Percentiles rank a stretch among this genome's conserved stretches.
Evolutionary conservation across 2,888 invertebrate genomes (phyloP).

Genomic region (Neoscelio sp.): DNA sequence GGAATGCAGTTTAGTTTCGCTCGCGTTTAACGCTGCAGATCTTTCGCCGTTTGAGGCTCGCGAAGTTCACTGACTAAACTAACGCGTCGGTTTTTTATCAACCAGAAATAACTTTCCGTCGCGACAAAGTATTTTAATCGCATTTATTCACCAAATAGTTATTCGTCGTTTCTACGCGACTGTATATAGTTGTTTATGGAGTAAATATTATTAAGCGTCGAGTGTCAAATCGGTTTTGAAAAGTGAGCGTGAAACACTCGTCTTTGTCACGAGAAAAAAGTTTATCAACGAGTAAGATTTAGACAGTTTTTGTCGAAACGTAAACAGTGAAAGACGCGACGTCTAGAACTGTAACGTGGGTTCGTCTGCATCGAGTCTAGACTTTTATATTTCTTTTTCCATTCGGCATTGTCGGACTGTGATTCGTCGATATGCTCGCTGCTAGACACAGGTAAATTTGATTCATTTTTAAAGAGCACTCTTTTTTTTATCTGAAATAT

Average conservation of each 20-base stretch:
- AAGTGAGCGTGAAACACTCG: background rate
- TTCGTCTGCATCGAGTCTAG: constrained; percentile 20
- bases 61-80: constrained; percentile 49
- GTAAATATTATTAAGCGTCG: no score
- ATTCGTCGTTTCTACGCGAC: background rate
- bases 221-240: background rate
- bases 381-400: constrained; percentile 32
- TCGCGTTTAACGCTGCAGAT: constrained; percentile 64
- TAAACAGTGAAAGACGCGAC: constrained; percentile 44
- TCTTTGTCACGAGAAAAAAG: background rate
- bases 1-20: constrained; percentile 74
- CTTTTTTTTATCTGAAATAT: no score
- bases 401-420: constrained; percentile 35
- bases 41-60: constrained; percentile 57
- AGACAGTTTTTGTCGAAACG: constrained; percentile 22
- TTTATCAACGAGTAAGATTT: constrained; percentile 5
- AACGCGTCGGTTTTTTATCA: constrained; percentile 18
- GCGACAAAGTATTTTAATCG: background rate
- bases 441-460: constrained; percentile 77
- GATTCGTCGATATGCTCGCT: constrained; percentile 72
- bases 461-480: constrained; percentile 19
- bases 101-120: no score
- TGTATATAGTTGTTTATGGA: no score
- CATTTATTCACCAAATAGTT: background rate
- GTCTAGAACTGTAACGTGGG: constrained; percentile 48